Base-by-base conservation (phyloP, 2,888 invertebrate genomes). In the Leucophora obtusa region DNA sequence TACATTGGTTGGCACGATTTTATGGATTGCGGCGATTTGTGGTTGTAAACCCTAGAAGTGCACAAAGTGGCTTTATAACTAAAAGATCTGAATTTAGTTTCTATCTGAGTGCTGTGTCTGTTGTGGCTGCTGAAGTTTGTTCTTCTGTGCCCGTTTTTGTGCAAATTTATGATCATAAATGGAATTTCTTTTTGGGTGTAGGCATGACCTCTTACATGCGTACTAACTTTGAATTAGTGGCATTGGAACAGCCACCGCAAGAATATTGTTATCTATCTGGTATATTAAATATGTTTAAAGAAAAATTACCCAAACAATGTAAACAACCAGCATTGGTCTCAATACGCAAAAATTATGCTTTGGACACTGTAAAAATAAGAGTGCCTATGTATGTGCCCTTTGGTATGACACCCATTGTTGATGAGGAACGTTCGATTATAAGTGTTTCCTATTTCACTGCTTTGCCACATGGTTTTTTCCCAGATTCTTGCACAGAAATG, bases 181-280 rank as follows among this genome's bases (percentile, higher is more conserved):
- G 89, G 88, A 93, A 94, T 79, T 94, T 94, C 87, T 97, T 94
- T 88, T 89, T 94, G 65, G 98, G 98, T 8, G 93, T 96, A 9
- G 95, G 94, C 85, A 93, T 96, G 87, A 94, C 94, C 21, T 93
- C 93, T 85, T 95, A 95, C 59, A 92, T 94, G 54, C 93, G 95
- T 84, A 94, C 95, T n/a, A 94, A 94, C 87, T 97, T 96, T 90
- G 96, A 98, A 87, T 96, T 97, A 92, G 95, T 97, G 62, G 96
- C 97, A 88, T 91, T 98, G 79, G 94, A 94, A 87, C 93, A 93
- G 83, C 93, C 95, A 71, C 96, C 97, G 1, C 92, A 93, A 24
- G 95, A 96, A 85, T 97, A 95, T 86, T 94, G 94, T 84, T 95
- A 97, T 90, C 92, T 99, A 0, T 94, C 94, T 79, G 96, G 95